Evolutionary conservation across 2,888 invertebrate species (phyloP).

Genomic region (Tinea trinotella): DNA sequence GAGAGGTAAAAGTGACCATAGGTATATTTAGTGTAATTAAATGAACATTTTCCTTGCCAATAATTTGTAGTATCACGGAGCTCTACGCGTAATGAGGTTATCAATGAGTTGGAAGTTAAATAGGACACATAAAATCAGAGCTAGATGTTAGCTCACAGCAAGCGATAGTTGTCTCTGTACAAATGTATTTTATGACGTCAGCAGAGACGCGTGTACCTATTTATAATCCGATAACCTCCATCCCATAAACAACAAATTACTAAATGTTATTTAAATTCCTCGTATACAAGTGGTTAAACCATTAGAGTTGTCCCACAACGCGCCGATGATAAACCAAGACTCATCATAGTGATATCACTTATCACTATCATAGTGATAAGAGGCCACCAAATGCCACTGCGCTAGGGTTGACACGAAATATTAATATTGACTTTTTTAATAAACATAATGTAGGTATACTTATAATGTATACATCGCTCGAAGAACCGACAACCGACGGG

Average conservation of each 20-base stretch:
- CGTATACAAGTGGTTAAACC: slow-evolving; percentile 3
- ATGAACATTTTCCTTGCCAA: too few species aligned
- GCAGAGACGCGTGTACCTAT: background rate
- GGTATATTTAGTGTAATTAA: too few species aligned
- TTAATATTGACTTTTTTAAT: background rate
- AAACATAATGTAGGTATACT: too few species aligned
- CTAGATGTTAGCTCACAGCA: background rate
- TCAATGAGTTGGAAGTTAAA: background rate
- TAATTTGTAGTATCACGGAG: too few species aligned
- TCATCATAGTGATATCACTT: slow-evolving; percentile 17
- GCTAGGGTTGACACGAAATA: slow-evolving; percentile 10
- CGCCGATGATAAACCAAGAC: slow-evolving; percentile 12
- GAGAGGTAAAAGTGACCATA: too few species aligned
- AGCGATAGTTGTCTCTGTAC: background rate
- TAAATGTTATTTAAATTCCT: slow-evolving; percentile 12
- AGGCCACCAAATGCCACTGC: slow-evolving; percentile 3
- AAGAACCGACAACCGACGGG: too few species aligned
- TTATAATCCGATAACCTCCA: background rate
- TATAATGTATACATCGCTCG: too few species aligned
- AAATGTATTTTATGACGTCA: background rate
- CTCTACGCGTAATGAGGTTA: too few species aligned
- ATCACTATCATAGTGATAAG: slow-evolving; percentile 16
- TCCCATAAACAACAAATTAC: background rate
- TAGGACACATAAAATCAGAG: background rate
- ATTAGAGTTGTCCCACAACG: slow-evolving; percentile 13